Conservation (phyloP, 1,140 invertebrate species). For the Hormaphis cornu region DNA sequence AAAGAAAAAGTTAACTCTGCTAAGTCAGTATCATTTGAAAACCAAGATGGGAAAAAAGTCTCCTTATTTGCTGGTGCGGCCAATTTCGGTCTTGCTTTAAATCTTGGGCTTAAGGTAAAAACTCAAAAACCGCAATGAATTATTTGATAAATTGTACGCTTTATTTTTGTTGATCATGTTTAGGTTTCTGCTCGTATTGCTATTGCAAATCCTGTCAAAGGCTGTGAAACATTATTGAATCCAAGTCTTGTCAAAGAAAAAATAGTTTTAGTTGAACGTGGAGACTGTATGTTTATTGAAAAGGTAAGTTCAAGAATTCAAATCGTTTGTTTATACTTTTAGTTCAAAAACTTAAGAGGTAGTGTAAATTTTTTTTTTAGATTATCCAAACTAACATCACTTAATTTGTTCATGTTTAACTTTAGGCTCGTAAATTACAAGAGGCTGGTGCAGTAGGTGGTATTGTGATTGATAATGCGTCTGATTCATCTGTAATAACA, state of each 20-base stretch:
- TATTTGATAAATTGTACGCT: not conserved
- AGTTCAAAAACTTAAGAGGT: not conserved
- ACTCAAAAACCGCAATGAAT: not conserved
- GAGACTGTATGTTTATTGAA: slow-evolving; percentile 91
- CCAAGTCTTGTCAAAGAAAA: slow-evolving; percentile 54
- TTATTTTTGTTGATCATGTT: slow-evolving; percentile 7
- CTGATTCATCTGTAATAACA: slow-evolving; percentile 55
- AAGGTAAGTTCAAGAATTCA: slow-evolving; percentile 51
- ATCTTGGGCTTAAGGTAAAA: slow-evolving; percentile 11
- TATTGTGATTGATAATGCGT: slow-evolving; percentile 80
- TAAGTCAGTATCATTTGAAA: slow-evolving; percentile 15
- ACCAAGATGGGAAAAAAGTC: slow-evolving; percentile 5
- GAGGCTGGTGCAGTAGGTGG: slow-evolving; percentile 70
- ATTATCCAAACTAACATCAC: not conserved
- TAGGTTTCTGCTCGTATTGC: slow-evolving; percentile 52
- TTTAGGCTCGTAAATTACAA: slow-evolving; percentile 67
- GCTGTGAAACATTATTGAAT: slow-evolving; percentile 60
- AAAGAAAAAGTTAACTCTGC: slow-evolving; percentile 21
- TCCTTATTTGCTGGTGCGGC: slow-evolving; percentile 21
- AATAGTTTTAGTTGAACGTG: slow-evolving; percentile 76
- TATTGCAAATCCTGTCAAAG: slow-evolving; percentile 57
- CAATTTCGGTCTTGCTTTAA: slow-evolving; percentile 14
- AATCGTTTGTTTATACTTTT: not conserved
- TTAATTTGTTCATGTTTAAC: slow-evolving; percentile 26
- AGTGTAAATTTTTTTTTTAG: not conserved